Conservation (phyloP, 2,797 vertebrate genomes). For the Cercopithecus hamlyni region DNA sequence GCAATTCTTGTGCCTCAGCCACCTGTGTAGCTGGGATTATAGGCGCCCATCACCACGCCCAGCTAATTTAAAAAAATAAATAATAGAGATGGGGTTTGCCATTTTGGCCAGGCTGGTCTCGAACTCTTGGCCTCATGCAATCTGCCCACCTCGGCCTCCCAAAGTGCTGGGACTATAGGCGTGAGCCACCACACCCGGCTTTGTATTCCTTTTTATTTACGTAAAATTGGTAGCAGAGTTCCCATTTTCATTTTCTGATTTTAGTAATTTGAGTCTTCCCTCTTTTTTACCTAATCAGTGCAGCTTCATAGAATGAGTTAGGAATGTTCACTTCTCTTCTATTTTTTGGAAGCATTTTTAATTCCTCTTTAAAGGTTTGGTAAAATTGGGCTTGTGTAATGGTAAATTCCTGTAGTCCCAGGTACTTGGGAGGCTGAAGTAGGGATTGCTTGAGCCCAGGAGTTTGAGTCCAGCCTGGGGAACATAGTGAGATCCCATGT, state of each 20-base stretch:
- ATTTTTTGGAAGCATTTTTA: background rate
- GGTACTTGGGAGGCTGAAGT: background rate
- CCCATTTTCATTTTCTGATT: background rate
- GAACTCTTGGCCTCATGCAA: background rate
- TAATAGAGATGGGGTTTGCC: background rate
- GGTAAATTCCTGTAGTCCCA: background rate
- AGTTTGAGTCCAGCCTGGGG: background rate
- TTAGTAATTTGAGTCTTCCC: background rate
- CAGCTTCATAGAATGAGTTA: background rate
- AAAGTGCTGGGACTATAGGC: background rate
- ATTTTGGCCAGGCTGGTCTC: background rate
- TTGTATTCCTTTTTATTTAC: background rate
- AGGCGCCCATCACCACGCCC: background rate
- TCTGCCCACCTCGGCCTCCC: background rate
- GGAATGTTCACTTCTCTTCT: background rate
- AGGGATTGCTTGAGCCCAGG: background rate
- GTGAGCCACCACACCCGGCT: rapidly evolving
- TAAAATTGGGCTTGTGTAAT: background rate
- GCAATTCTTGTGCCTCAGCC: background rate
- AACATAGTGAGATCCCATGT: background rate
- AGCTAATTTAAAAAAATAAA: background rate
- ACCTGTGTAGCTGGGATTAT: background rate
- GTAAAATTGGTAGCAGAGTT: background rate
- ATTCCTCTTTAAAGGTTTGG: background rate
- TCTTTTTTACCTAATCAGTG: background rate